These are phyloP conservation scores for Butorides virescens DNA, from an alignment of 2,113 vertebrate species.

Conservation along the genomic window DNA sequence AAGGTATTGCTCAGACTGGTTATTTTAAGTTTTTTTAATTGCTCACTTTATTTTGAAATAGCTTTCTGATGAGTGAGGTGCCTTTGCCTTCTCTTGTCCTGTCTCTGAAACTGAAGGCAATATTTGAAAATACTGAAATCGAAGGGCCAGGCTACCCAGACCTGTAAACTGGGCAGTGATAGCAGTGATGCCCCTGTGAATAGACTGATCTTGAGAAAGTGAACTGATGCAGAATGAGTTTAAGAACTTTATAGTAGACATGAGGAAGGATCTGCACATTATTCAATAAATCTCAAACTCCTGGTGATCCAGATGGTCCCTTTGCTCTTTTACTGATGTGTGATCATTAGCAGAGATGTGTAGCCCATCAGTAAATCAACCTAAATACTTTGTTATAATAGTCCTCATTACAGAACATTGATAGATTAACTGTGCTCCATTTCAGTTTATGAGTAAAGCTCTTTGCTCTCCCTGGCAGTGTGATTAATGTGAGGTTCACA, in stretches of 20 bases:
- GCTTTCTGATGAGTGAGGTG: not conserved
- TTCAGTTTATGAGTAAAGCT: constrained; percentile 45
- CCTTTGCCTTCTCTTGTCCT: not conserved
- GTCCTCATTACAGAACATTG: constrained; percentile 60
- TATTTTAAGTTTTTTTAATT: not conserved
- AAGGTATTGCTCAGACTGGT: not conserved
- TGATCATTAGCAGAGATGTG: constrained; percentile 53
- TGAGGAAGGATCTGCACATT: not conserved
- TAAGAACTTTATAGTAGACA: not conserved
- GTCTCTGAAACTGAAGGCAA: not conserved
- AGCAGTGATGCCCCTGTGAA: not conserved
- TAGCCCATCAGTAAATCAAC: constrained; percentile 50
- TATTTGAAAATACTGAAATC: not conserved
- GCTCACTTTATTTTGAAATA: not conserved
- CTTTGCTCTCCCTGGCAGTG: constrained; percentile 33
- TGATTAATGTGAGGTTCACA: constrained; percentile 63
- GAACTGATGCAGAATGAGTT: not conserved
- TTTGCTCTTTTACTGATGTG: constrained; percentile 40
- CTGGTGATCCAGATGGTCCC: constrained; percentile 16
- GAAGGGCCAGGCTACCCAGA: not conserved
- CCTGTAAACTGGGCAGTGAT: not conserved
- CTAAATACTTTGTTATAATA: constrained; percentile 64
- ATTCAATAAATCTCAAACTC: constrained; percentile 8
- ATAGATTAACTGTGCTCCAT: constrained; percentile 51
- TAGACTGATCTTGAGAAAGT: not conserved